Evolutionary conservation across 2,888 invertebrate species (phyloP), one percentile per base, ranked within the genome.

Genomic region (Stenurella melanura): DNA sequence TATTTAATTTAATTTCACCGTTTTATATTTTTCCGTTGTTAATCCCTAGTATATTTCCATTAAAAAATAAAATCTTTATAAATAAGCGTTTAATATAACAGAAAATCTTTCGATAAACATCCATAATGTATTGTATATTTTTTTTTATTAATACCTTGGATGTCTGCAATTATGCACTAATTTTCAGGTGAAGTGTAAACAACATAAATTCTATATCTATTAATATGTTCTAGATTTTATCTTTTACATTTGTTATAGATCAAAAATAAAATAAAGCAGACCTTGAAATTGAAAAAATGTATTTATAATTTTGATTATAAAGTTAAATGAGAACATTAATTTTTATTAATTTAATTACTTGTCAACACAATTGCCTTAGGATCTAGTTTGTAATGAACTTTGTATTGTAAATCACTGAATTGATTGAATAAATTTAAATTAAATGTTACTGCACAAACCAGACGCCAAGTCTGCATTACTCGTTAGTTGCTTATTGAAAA

Each of bases 351-450:
- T 19, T 42, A 66, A 64, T 17, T 17, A 38, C 6, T 15, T 50
- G 12, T 50, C 42, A 50, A 30, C 30, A 15, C n/a, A n/a, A 30
- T 34, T 7, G n/a, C 21, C 34, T 42, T 21, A 26, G 5, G 19
- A 58, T 38, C 18, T 34, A 26, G 56, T 34, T 34, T 30, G 18
- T 34, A 58, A 30, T 38, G 69, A 69, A 69, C 69, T 69, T 69
- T 69, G 69, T 56, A 30, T 57, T 58, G 42, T 30, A 19, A 18
- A 34, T 57, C 9, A 58, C n/a, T 64, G 19, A 64, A 69, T 69
- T 69, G 58, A 57, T 58, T 58, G 42, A 30, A 64, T 64, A 18
- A 69, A 58, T 58, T 58, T 68, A 21, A n/a, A 68, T 54, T 54
- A 38, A 66, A 67, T 68, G 18, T n/a, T 60, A 60, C 30, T 26